phyloP scores from a whole-genome alignment of 2,888 invertebrate species.

The Eumerus sabulonum region DNA sequence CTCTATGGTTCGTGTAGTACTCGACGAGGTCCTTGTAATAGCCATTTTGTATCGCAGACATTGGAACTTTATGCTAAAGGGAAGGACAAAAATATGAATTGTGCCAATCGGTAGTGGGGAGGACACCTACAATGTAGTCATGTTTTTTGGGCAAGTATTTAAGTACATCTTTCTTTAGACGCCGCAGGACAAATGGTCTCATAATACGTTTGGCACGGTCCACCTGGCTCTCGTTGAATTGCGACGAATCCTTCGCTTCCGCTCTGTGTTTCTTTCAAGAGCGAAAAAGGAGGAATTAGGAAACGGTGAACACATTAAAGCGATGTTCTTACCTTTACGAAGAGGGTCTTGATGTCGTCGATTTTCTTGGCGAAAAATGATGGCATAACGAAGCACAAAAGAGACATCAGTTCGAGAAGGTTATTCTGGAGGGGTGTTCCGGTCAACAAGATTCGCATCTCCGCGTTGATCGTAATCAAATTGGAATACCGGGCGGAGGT shows the following conservation, averaged over 20 bases:
- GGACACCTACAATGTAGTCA: constrained; percentile 82
- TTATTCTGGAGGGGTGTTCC: constrained; percentile 99
- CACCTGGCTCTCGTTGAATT: constrained; percentile 94
- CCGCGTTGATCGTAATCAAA: constrained; percentile 92
- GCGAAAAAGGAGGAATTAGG: neutral
- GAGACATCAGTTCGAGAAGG: constrained; percentile 95
- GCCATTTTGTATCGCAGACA: constrained; percentile 86
- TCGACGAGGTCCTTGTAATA: constrained; percentile 88
- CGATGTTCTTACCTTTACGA: constrained; percentile 84
- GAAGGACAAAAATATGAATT: neutral
- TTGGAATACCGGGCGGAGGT: constrained; percentile 93
- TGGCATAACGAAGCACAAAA: constrained; percentile 97
- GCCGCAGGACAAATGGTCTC: constrained; percentile 95
- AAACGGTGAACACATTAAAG: neutral
- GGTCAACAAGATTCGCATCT: constrained; percentile 91
- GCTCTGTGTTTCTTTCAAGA: constrained; percentile 79
- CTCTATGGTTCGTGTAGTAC: constrained; percentile 83
- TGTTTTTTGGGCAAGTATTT: constrained; percentile 91
- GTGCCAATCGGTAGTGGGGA: no score
- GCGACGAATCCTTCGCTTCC: constrained; percentile 82
- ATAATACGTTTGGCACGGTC: constrained; percentile 96
- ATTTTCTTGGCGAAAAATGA: constrained; percentile 94
- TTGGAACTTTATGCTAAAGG: constrained; percentile 80
- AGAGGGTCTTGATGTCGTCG: constrained; percentile 91
- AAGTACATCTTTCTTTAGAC: constrained; percentile 92